A percentile compares a stretch with the other conserved stretches of the same genome.
Evolutionary conservation across 2,888 invertebrate genomes (phyloP).

Genomic region (Cotesia congregata): DNA sequence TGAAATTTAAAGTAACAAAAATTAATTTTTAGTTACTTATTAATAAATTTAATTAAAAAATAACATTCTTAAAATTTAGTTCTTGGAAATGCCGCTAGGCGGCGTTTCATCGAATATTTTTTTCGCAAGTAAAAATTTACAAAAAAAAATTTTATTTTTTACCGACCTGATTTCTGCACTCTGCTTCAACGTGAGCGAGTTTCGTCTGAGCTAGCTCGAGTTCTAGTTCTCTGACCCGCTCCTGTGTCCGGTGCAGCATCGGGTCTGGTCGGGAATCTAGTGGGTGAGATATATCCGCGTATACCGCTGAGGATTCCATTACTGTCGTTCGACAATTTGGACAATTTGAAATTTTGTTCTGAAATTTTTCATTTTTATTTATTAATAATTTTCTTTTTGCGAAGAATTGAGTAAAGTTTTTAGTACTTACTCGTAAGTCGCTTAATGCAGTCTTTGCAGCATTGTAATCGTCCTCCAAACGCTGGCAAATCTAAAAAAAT

Average conservation of each 20-base stretch:
- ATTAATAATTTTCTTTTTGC: background rate
- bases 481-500: slow-evolving; percentile 79
- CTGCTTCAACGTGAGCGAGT: slow-evolving; percentile 95
- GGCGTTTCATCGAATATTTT: background rate
- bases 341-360: slow-evolving; percentile 74
- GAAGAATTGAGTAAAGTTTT: slow-evolving; percentile 8
- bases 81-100: too few relatives aligned
- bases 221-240: slow-evolving; percentile 90
- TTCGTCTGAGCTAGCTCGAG: slow-evolving; percentile 97
- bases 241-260: slow-evolving; percentile 71
- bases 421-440: slow-evolving; percentile 75
- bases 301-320: slow-evolving; percentile 56
- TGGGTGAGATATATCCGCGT: slow-evolving; percentile 58
- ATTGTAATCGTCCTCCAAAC: slow-evolving; percentile 86
- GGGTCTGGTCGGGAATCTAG: slow-evolving; percentile 65
- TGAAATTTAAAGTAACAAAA: too few relatives aligned
- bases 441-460: slow-evolving; percentile 76
- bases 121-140: too few relatives aligned
- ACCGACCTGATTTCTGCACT: slow-evolving; percentile 91
- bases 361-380: slow-evolving; percentile 42
- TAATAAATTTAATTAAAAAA: too few relatives aligned
- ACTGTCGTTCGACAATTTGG: slow-evolving; percentile 69
- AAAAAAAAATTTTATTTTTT: slow-evolving; percentile 13
- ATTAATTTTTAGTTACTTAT: too few relatives aligned
- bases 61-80: too few relatives aligned